phyloP scores from a whole-genome alignment of 2,888 invertebrate species.

The Trilocha varians region DNA sequence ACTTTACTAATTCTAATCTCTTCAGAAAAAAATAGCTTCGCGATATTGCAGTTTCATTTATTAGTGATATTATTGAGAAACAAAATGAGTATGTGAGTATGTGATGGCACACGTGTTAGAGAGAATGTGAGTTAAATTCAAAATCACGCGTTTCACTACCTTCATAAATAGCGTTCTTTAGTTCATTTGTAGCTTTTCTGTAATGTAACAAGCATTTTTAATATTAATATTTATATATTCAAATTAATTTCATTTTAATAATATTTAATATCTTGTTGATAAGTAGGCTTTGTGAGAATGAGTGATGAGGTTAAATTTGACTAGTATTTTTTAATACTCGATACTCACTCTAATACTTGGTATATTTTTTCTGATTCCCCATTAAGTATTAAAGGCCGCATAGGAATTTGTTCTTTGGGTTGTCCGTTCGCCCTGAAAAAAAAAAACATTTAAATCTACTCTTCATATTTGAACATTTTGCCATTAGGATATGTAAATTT shows the following conservation, averaged over 20 bases:
- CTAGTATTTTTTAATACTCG: not conserved
- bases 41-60: too few species aligned
- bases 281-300: not conserved
- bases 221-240: not conserved
- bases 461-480: not conserved
- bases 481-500: not conserved
- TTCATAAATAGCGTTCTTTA: slow-evolving; percentile 68
- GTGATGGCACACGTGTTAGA: slow-evolving; percentile 12
- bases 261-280: not conserved
- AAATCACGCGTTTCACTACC: slow-evolving; percentile 62
- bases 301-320: not conserved
- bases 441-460: not conserved
- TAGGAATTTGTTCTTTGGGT: slow-evolving; percentile 82
- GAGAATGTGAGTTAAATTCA: slow-evolving; percentile 8
- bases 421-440: slow-evolving; percentile 58
- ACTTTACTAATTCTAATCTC: too few species aligned
- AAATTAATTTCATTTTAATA: not conserved
- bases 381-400: slow-evolving; percentile 81
- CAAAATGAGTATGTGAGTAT: too few species aligned
- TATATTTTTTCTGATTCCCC: slow-evolving; percentile 78
- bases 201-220: slow-evolving; percentile 47
- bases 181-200: slow-evolving; percentile 71
- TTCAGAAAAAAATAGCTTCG: too few species aligned
- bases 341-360: slow-evolving; percentile 82
- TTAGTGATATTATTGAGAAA: too few species aligned